phyloP scores from a whole-genome alignment of 2,113 vertebrate species.

The Oreotrochilus melanogaster region DNA sequence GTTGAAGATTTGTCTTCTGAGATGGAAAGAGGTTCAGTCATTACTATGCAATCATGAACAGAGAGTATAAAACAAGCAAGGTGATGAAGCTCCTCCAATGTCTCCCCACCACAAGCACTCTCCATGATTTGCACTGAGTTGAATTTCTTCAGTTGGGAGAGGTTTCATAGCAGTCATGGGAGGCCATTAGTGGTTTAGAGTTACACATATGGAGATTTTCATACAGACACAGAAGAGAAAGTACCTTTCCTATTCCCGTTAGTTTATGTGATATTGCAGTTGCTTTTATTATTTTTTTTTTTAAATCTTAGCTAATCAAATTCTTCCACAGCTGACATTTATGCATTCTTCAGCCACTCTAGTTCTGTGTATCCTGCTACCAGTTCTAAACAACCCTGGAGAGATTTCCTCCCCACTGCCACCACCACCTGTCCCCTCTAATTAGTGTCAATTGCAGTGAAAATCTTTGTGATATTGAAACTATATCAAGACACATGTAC shows the following conservation, averaged over 20 bases:
- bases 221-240: not conserved
- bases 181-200: not conserved
- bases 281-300: not conserved
- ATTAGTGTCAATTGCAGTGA: conserved; percentile 42
- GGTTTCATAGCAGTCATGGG: not conserved
- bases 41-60: not conserved
- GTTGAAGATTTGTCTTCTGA: not conserved
- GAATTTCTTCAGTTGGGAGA: not conserved
- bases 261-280: rapidly evolving
- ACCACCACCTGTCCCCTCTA: conserved; percentile 55
- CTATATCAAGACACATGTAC: conserved; percentile 20
- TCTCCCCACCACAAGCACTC: not conserved
- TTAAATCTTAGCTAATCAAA: not conserved
- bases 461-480: conserved; percentile 21
- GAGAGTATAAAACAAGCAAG: not conserved
- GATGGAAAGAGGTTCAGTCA: not conserved
- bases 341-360: not conserved
- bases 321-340: conserved; percentile 16
- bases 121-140: not conserved
- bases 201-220: not conserved
- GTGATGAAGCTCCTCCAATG: not conserved
- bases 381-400: not conserved
- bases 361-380: not conserved
- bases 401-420: conserved; percentile 27
- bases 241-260: not conserved